Evolutionary conservation across 2,113 vertebrate genomes (phyloP).

Genomic region (Oreochromis spilurus): DNA sequence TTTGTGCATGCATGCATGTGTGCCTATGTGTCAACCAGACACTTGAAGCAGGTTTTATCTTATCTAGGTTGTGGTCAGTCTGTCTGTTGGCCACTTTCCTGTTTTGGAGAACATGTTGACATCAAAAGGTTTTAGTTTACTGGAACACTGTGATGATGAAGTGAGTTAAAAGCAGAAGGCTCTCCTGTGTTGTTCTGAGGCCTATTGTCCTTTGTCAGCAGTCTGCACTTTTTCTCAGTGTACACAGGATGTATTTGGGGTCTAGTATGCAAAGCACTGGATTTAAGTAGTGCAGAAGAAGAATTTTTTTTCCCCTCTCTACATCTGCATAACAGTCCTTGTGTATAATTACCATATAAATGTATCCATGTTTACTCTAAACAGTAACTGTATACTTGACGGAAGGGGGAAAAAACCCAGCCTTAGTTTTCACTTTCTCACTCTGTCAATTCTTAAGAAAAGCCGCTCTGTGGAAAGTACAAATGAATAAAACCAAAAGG

Average conservation of each 20-base stretch:
- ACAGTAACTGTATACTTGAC: background rate
- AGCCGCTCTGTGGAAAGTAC: slow-evolving; percentile 31
- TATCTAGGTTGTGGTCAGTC: slow-evolving; percentile 58
- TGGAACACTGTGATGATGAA: slow-evolving; percentile 35
- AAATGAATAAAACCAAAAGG: slow-evolving; percentile 43
- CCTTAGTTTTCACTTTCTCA: slow-evolving; percentile 45
- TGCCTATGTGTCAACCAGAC: background rate
- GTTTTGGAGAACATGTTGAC: slow-evolving; percentile 53
- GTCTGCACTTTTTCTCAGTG: background rate
- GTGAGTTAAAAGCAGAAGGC: slow-evolving; percentile 52
- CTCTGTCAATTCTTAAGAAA: background rate
- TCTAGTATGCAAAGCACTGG: background rate
- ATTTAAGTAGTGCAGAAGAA: background rate
- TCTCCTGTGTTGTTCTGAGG: slow-evolving; percentile 28
- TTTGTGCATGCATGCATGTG: background rate
- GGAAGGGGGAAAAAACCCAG: background rate
- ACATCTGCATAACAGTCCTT: background rate
- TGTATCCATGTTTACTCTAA: background rate
- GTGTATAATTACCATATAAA: background rate
- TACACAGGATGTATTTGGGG: slow-evolving; percentile 29
- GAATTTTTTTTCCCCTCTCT: background rate
- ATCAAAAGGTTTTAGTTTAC: slow-evolving; percentile 51
- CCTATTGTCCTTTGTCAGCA: slow-evolving; percentile 48
- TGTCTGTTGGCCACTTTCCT: slow-evolving; percentile 54
- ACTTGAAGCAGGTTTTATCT: slow-evolving; percentile 17